Percentiles rank a stretch among this genome's conserved stretches.
phyloP scores from a whole-genome alignment of 2,888 invertebrate species.

The Rugalucina vietnamica region DNA sequence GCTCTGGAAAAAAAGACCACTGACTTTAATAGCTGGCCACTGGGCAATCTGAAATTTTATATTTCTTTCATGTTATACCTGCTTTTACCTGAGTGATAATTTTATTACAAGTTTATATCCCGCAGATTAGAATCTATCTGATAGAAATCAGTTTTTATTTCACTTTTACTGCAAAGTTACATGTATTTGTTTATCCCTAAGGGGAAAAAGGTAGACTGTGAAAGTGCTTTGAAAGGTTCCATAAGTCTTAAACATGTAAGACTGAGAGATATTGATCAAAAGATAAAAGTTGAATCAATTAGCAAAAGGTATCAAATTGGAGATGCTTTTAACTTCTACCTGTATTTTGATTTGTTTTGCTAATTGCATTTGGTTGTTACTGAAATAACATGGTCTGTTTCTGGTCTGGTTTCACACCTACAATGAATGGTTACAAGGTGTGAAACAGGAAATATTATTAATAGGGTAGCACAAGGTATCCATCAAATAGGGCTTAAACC shows the following conservation, averaged over 20 bases:
- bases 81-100: background rate
- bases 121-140: background rate
- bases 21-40: no score
- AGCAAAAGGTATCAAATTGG: slow-evolving; percentile 4
- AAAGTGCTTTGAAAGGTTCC: background rate
- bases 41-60: no score
- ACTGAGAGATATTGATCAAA: no score
- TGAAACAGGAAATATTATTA: background rate
- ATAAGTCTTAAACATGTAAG: no score
- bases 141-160: background rate
- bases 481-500: no score
- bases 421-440: background rate
- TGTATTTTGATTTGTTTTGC: background rate
- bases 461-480: background rate
- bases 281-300: slow-evolving; percentile 8
- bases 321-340: background rate
- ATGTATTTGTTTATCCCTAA: slow-evolving; percentile 1
- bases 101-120: background rate
- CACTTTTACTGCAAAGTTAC: background rate
- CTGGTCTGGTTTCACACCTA: background rate
- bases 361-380: background rate
- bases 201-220: background rate
- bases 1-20: no score
- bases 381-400: background rate
- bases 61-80: no score